Evolutionary conservation across 2,113 vertebrate genomes (phyloP), one percentile per base, ranked within the genome.

Genomic region (Chlorodrepanis virens): DNA sequence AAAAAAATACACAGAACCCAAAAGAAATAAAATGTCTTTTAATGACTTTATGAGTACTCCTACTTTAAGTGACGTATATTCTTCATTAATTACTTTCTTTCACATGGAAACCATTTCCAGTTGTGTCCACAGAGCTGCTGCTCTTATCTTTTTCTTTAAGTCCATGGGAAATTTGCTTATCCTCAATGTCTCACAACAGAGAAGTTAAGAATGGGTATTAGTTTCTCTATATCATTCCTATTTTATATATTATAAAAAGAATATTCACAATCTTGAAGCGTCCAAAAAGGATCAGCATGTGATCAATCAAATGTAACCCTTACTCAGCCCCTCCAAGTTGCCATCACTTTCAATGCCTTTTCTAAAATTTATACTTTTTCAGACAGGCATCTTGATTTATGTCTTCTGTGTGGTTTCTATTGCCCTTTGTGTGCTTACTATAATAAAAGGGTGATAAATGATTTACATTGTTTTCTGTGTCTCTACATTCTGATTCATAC

Each of bases 401-500:
- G 76, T 85, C 53, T 83, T 83, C 52, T 71, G 33, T 21, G 8
- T 33, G 87, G 35, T 83, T 18, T 83, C 27, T 68, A 4, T 56
- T 70, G 52, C 56, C 28, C 47, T 71, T 86, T 88, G 15, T 81
- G 35, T 44, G 24, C 39, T 70, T 78, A 67, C 64, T 70, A 14
- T 77, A 94, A 86, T 95, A 91, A 54, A 27, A 70, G 39, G 11
- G 31, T 88, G 59, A 91, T 90, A 88, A 91, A 92, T 80, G 25
- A 88, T 88, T 95, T 88, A 87, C 76, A 42, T 23, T 79, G 71
- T 70, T 93, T 95, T 90, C 71, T 88, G 13, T 90, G 29, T 72
- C 29, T 93, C 79, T 80, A n/a, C 47, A 29, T 94, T 93, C 23
- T 56, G 68, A 78, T 77, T 80, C 35, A 94, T 93, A 95, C 93